These are phyloP conservation scores for Strix uralensis DNA, from an alignment of 2,113 vertebrate genomes.

Conservation along the genomic window DNA sequence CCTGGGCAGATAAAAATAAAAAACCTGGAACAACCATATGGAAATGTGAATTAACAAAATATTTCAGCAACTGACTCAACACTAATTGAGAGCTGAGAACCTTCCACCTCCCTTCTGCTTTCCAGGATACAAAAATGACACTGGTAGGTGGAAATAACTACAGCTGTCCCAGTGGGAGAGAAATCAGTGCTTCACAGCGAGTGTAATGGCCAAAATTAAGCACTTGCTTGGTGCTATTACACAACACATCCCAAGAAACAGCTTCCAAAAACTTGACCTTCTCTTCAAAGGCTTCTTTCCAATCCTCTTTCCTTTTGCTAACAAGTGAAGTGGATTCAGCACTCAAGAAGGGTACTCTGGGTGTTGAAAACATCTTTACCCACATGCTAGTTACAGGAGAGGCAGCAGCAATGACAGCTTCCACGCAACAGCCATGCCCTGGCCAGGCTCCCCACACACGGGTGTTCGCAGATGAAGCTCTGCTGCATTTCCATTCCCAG, in stretches of 20 bases:
- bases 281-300: constrained; percentile 60
- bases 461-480: not conserved
- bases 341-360: not conserved
- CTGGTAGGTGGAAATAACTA: constrained; percentile 68
- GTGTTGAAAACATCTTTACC: not conserved
- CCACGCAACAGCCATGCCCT: not conserved
- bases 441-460: not conserved
- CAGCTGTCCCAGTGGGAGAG: constrained; percentile 50
- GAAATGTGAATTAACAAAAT: constrained; percentile 71
- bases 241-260: constrained; percentile 37
- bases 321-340: constrained; percentile 36
- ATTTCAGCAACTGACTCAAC: constrained; percentile 62
- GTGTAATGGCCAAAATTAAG: constrained; percentile 33
- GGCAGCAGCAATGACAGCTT: not conserved
- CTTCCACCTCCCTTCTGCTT: constrained; percentile 70
- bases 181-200: not conserved
- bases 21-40: constrained; percentile 56
- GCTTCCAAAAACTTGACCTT: constrained; percentile 69
- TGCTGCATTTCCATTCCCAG: not conserved
- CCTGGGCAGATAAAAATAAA: constrained; percentile 57
- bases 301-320: constrained; percentile 37
- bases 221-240: constrained; percentile 42
- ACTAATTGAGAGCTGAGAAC: constrained; percentile 54
- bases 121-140: constrained; percentile 70
- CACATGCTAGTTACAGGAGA: not conserved